phyloP scores from a whole-genome alignment of 2,888 invertebrate species.

The Mythimna lalbum region DNA sequence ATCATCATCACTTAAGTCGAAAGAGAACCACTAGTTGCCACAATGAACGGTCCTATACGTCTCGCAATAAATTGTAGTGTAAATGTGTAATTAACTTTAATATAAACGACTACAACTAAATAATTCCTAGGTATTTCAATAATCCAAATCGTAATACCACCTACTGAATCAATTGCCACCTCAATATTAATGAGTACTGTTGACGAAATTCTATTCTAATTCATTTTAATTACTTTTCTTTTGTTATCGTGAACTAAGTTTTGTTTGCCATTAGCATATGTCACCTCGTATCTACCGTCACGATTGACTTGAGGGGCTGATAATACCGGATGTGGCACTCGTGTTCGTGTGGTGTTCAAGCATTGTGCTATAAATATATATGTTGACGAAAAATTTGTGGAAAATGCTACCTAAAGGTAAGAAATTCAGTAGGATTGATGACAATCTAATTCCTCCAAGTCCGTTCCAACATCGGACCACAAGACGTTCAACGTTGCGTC shows the following conservation, averaged over 20 bases:
- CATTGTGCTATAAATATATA: slow-evolving; percentile 37
- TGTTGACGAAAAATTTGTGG: slow-evolving; percentile 5
- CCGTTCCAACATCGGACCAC: too few species aligned
- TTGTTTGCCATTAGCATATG: slow-evolving; percentile 63
- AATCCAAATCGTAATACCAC: not conserved
- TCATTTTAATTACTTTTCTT: slow-evolving; percentile 57
- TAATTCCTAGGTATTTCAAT: not conserved
- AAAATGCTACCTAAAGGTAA: not conserved
- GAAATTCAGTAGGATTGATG: not conserved
- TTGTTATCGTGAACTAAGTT: slow-evolving; percentile 56
- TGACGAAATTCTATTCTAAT: slow-evolving; percentile 30
- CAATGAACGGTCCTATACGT: too few species aligned
- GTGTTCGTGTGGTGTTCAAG: slow-evolving; percentile 27
- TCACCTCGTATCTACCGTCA: slow-evolving; percentile 70
- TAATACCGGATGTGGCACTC: slow-evolving; percentile 63
- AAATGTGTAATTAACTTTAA: not conserved
- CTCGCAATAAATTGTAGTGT: too few species aligned
- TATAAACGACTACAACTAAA: not conserved
- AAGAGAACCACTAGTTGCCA: too few species aligned
- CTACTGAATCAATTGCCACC: slow-evolving; percentile 38
- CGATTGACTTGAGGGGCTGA: slow-evolving; percentile 73
- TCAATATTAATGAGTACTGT: slow-evolving; percentile 32
- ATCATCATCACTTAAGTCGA: too few species aligned
- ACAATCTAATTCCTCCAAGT: too few species aligned
- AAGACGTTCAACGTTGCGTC: too few species aligned